phyloP scores from a whole-genome alignment of 2,797 vertebrate genomes.

The Siniperca scherzeri region DNA sequence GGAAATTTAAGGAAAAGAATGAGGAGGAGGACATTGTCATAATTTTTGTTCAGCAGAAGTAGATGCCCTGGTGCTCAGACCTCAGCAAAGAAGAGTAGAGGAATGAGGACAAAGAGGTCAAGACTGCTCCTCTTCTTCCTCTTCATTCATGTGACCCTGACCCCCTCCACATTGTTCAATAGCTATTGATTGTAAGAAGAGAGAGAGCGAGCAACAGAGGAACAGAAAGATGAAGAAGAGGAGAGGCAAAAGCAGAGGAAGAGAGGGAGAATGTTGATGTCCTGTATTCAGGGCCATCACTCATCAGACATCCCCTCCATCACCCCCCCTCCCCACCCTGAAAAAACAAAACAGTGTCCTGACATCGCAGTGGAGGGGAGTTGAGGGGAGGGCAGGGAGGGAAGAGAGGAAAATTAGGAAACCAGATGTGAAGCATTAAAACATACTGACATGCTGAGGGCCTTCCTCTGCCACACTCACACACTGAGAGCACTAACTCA shows the following conservation, averaged over 20 bases:
- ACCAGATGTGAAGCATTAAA: conserved; percentile 91
- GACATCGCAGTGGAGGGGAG: conserved; percentile 79
- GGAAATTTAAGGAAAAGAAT: conserved; percentile 35
- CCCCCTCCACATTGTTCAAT: background rate
- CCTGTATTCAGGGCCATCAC: conserved; percentile 85
- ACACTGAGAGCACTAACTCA: conserved; percentile 81
- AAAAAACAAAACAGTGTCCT: conserved; percentile 89
- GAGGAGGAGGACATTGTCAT: conserved; percentile 26
- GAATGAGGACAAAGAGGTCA: conserved; percentile 17
- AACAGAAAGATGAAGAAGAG: conserved; percentile 37
- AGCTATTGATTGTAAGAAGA: conserved; percentile 14
- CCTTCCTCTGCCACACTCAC: conserved; percentile 82
- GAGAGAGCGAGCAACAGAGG: conserved; percentile 33
- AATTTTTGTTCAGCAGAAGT: conserved; percentile 35
- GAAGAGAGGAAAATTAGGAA: conserved; percentile 85
- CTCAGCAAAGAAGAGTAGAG: conserved; percentile 12
- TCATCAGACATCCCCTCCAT: conserved; percentile 82
- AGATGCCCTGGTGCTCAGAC: conserved; percentile 30
- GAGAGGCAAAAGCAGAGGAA: conserved; percentile 57
- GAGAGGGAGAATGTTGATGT: conserved; percentile 76
- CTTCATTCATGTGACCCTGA: conserved; percentile 18
- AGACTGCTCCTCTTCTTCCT: conserved; percentile 13
- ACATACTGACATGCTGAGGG: conserved; percentile 86
- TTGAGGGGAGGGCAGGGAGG: conserved; percentile 56
- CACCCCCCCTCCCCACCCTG: conserved; percentile 70